Evolutionary conservation across 2,113 vertebrate species (phyloP).

Genomic region (Leptobrachium leishanense): DNA sequence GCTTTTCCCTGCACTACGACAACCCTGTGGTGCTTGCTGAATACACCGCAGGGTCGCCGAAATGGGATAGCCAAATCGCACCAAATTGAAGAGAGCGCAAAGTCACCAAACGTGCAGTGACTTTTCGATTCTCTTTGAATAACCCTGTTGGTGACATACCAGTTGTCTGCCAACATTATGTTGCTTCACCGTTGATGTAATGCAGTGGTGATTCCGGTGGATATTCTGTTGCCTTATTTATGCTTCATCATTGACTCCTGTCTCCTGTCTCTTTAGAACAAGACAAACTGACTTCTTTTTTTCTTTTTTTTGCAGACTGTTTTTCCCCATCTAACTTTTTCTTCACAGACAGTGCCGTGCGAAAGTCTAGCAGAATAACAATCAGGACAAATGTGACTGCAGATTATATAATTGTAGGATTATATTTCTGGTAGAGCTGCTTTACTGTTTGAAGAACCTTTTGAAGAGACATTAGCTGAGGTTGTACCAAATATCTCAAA

Average conservation of each 20-base stretch:
- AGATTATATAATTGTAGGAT: constrained; percentile 40
- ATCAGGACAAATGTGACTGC: background rate
- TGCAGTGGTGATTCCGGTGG: too few species aligned
- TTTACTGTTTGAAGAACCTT: constrained; percentile 31
- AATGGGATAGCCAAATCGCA: too few species aligned
- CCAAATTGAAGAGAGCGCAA: too few species aligned
- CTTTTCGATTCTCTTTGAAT: too few species aligned
- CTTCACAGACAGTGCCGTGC: constrained; percentile 2
- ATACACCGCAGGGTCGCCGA: too few species aligned
- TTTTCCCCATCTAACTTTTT: background rate
- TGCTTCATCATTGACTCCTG: too few species aligned
- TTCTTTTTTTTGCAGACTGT: constrained; percentile 19
- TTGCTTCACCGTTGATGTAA: too few species aligned
- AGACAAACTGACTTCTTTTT: constrained; percentile 8
- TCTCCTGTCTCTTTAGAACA: too few species aligned
- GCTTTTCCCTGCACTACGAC: too few species aligned
- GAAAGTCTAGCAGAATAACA: constrained; percentile 16
- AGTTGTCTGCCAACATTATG: background rate
- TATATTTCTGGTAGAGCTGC: constrained; percentile 28
- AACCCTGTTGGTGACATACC: too few species aligned
- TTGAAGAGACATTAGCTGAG: constrained; percentile 34
- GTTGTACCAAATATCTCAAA: constrained; percentile 20
- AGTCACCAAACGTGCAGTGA: too few species aligned
- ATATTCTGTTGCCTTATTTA: background rate
- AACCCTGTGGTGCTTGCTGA: too few species aligned